Conservation (phyloP, 2,888 invertebrate species). For the Ichneumoninae sp. region DNA sequence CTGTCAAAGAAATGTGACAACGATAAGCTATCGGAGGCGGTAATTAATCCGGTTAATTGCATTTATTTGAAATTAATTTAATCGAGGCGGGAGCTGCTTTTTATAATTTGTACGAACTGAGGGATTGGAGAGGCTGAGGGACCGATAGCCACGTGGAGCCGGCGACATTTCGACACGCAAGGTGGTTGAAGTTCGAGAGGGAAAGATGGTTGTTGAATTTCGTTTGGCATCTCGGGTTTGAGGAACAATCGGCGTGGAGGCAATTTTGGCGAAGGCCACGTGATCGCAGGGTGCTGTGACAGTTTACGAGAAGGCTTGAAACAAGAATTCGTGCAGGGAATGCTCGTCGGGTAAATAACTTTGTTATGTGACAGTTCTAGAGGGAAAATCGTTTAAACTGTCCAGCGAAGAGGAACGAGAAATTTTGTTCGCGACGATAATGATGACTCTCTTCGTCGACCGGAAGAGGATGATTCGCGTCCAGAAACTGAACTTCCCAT, state of each 20-base stretch:
- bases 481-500: slow-evolving; percentile 34
- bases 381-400: neutral
- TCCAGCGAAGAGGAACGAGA: neutral
- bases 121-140: neutral
- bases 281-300: neutral
- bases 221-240: neutral
- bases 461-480: slow-evolving; percentile 36
- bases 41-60: slow-evolving; percentile 15
- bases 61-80: slow-evolving; percentile 11
- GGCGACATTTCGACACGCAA: neutral
- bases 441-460: slow-evolving; percentile 25
- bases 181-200: slow-evolving; percentile 1
- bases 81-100: slow-evolving; percentile 13
- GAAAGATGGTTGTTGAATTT: slow-evolving; percentile 10
- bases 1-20: slow-evolving; percentile 34
- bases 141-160: slow-evolving; percentile 21
- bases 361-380: neutral
- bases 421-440: slow-evolving; percentile 6
- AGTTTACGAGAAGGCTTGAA: neutral
- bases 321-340: neutral
- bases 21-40: neutral
- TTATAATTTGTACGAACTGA: neutral
- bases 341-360: slow-evolving; percentile 2
- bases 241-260: neutral
- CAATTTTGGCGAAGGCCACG: slow-evolving; percentile 11